These are phyloP conservation scores for Dinoponera quadriceps DNA, from an alignment of 1,140 invertebrate species.

Conservation along the genomic window DNA sequence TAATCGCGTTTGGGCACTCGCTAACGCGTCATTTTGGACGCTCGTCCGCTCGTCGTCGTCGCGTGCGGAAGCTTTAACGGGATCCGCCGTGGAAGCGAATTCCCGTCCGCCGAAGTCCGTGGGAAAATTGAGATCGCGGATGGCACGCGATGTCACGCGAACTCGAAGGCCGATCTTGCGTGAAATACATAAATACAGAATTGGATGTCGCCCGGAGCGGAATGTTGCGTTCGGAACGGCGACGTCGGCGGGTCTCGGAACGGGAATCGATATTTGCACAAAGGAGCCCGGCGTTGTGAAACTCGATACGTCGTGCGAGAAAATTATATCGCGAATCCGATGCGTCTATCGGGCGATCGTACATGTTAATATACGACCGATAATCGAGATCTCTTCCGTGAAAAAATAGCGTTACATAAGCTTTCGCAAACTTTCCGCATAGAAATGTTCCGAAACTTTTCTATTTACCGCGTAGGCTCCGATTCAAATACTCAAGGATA, in stretches of 20 bases:
- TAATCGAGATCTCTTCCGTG: not conserved
- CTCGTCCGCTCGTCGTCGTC: constrained; percentile 19
- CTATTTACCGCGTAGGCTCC: too few species aligned
- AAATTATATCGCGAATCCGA: not conserved
- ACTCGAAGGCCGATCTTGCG: not conserved
- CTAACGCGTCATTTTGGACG: constrained; percentile 16
- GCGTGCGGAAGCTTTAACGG: constrained; percentile 31
- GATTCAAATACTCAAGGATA: too few species aligned
- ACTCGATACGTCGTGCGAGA: not conserved
- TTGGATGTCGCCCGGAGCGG: too few species aligned
- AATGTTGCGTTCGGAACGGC: too few species aligned
- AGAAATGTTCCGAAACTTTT: too few species aligned
- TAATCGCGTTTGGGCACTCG: constrained; percentile 22
- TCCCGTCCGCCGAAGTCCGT: not conserved
- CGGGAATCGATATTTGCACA: too few species aligned
- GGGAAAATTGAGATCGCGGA: constrained; percentile 11
- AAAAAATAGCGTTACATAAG: not conserved
- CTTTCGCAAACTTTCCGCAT: too few species aligned
- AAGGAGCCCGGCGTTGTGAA: too few species aligned
- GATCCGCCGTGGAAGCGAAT: not conserved
- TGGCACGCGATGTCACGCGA: not conserved
- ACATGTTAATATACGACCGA: not conserved
- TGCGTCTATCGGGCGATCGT: not conserved
- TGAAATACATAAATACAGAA: not conserved
- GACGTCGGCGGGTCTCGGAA: too few species aligned